A percentile compares a stretch with the other conserved stretches of the same genome.
Evolutionary conservation across 2,888 invertebrate genomes (phyloP).

Genomic region (Entomobrya multifasciata): DNA sequence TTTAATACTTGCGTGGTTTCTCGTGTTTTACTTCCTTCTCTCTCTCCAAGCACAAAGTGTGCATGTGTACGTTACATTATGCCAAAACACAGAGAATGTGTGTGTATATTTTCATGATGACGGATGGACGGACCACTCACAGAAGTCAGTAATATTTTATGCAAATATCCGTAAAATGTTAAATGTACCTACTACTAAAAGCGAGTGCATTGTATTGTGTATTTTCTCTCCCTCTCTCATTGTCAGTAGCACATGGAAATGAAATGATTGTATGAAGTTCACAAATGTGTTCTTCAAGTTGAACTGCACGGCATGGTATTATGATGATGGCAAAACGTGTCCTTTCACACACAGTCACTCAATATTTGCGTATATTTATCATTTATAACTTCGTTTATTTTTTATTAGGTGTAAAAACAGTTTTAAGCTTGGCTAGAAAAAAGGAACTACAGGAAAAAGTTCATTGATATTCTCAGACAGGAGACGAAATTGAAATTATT

Average conservation of each 20-base stretch:
- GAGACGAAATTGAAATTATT: neutral
- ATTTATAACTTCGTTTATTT: constrained; percentile 52
- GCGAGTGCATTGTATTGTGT: constrained; percentile 1
- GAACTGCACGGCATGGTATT: neutral
- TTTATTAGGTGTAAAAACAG: constrained; percentile 29
- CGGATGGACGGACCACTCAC: constrained; percentile 40
- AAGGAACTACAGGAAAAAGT: neutral
- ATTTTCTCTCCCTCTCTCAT: constrained; percentile 15
- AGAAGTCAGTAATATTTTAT: constrained; percentile 55
- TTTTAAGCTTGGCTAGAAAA: neutral
- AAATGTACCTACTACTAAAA: neutral
- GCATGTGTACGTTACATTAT: constrained; percentile 8
- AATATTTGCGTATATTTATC: constrained; percentile 23
- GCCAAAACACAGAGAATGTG: neutral
- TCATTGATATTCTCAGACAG: neutral
- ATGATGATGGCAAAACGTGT: neutral
- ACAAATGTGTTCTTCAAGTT: constrained; percentile 39
- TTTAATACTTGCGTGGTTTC: constrained; percentile 53
- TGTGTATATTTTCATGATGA: constrained; percentile 14
- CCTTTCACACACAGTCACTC: constrained; percentile 7
- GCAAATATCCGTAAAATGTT: constrained; percentile 53
- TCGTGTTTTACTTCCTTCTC: constrained; percentile 22
- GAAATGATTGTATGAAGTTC: constrained; percentile 12
- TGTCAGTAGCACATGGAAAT: neutral
- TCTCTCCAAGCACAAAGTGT: constrained; percentile 3